Conservation (phyloP, 2,113 vertebrate species). For the Catharus bicknelli region DNA sequence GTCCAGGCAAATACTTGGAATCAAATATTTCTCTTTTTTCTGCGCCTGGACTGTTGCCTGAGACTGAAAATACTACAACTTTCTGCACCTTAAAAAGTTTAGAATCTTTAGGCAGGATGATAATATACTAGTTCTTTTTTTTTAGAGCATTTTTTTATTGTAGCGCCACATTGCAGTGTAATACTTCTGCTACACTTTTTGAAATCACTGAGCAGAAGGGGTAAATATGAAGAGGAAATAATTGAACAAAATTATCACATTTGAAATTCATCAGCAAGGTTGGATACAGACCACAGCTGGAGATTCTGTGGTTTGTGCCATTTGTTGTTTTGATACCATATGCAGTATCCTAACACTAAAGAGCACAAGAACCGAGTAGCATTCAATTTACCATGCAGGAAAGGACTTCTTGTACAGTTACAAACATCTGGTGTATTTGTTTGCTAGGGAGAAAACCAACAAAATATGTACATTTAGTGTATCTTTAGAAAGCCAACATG, state of each 20-base stretch:
- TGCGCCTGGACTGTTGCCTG: accelerated
- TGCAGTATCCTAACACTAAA: background rate
- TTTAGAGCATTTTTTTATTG: background rate
- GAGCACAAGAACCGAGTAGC: background rate
- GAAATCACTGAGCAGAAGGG: background rate
- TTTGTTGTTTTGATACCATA: background rate
- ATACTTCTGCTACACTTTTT: background rate
- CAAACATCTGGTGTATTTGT: background rate
- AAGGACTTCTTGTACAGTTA: background rate
- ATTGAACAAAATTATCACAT: background rate
- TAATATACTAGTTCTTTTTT: background rate
- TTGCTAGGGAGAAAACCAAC: background rate
- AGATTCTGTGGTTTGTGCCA: background rate
- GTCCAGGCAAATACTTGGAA: background rate
- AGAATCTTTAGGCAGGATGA: background rate
- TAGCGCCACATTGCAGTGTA: background rate
- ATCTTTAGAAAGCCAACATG: background rate
- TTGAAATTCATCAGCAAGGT: background rate
- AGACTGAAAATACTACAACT: background rate
- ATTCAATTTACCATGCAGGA: background rate
- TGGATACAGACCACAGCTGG: background rate
- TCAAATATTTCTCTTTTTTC: background rate
- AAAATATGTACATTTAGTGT: background rate
- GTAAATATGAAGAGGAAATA: background rate
- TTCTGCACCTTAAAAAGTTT: background rate